Base-by-base conservation (phyloP, 2,888 invertebrate species). In the Tenthredo amoena region DNA sequence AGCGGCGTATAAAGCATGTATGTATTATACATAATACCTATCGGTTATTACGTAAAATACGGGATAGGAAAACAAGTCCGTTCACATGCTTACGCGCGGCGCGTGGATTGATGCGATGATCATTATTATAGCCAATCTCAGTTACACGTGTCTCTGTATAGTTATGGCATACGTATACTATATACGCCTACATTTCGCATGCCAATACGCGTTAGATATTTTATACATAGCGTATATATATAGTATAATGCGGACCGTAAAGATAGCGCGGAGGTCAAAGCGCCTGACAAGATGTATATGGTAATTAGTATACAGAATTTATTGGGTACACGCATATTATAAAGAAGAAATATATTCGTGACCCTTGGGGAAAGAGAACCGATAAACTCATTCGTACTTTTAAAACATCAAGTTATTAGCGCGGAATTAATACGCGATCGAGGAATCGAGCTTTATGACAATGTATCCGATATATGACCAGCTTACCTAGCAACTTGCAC, bases 401-500 rank as follows among this genome's bases (percentile, higher is more conserved):
- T 9, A 9, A 2, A 9, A 9, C 6, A 10, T 10, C 40, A 2
- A 43, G 40, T 43, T 10, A 43, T 43, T 2, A 10, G 40, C 10
- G 10, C 10, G 1, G 40, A 2, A 43, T 10, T 43, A 43, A 43
- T 10, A 43, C 10, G 40, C 0, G 1, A 43, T 43, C 2, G 40
- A 43, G 10, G 10, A 43, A 43, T 10, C 0, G 0, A 40, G 9
- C 6, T 37, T 37, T 37, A 37, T 26, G 26, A 37, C 9, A 40
- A 9, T 40, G 9, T 40, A 40, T 40, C 40, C 0, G 9, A 40
- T 40, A 40, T 40, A 40, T 2, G 1, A 7, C 9, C 0, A 40
- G 40, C 87, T 89, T 94, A 95, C 95, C 96, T 88, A 95, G 93
- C 12, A 94, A 89, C 0, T 95, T 92, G 90, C 96, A 96, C n/a